Evolutionary conservation across 2,113 vertebrate species (phyloP), one percentile per base, ranked within the genome.

Genomic region (Scatophagus argus): DNA sequence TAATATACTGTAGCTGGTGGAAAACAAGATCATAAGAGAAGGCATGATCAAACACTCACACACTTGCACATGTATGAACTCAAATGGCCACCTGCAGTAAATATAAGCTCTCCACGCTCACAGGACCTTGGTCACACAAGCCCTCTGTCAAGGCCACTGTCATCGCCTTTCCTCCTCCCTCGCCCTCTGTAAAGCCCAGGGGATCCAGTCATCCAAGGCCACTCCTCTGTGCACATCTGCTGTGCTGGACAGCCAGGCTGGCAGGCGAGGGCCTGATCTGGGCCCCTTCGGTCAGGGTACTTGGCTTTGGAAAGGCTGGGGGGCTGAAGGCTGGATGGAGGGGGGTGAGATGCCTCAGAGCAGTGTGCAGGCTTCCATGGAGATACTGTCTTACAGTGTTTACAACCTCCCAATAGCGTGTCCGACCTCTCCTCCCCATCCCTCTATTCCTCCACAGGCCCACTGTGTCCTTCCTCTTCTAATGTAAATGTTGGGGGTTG

Each of bases 311-410:
- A 88, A 86, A 85, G 67, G 79, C 72, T 81, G 64, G 74, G 78
- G 69, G 70, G 77, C 61, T 85, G 85, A 54, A 41, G 73, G 84
- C 71, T 77, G 77, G 85, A 85, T 56, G 64, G 70, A 44, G 23
- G 71, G 74, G 80, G 58, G 82, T 74, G 84, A 84, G 91, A 95
- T 95, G 93, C 93, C 89, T 91, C 79, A 72, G 88, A 88, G 93
- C 77, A 82, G 81, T 80, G 85, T 73, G 32, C 78, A 23, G 83
- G 91, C 92, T 92, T 93, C 91, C 92, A 95, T 95, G 94, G 93
- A 82, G 90, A 95, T 92, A 91, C 88, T 91, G 93, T 88, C 88
- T 91, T 92, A 91, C 92, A 93, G 89, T 92, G 92, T 95, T 93
- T 93, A 94, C 92, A 93, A 77, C 89, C 88, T 84, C 86, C 85